Percentiles rank a stretch among this genome's conserved stretches.
phyloP scores from a whole-genome alignment of 2,888 invertebrate species.

The Pocota personata region DNA sequence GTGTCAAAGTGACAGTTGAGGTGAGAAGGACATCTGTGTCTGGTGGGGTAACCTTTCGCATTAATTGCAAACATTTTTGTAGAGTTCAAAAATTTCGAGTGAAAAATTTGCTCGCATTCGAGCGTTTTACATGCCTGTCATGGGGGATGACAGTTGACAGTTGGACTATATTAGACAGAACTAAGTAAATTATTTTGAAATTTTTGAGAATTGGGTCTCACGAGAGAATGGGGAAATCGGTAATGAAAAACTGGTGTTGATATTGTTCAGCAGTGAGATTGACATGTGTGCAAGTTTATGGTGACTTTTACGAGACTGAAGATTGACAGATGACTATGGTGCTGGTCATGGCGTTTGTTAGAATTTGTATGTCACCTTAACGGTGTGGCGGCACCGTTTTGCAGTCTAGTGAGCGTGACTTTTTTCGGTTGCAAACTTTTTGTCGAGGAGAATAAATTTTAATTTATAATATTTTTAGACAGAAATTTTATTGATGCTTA shows the following conservation, averaged over 20 bases:
- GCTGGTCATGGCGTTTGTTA: background rate
- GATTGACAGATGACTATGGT: slow-evolving; percentile 48
- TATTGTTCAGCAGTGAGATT: slow-evolving; percentile 16
- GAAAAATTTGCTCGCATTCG: slow-evolving; percentile 5
- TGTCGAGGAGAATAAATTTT: background rate
- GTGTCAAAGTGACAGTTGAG: slow-evolving; percentile 45
- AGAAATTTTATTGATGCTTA: background rate
- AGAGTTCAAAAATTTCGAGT: background rate
- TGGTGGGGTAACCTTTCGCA: background rate
- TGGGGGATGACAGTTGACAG: slow-evolving; percentile 11
- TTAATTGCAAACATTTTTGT: too few relatives aligned
- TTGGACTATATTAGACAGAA: slow-evolving; percentile 1
- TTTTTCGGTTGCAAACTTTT: background rate
- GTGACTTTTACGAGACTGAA: slow-evolving; percentile 47
- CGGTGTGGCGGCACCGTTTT: background rate
- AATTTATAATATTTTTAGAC: background rate
- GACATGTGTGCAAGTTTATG: slow-evolving; percentile 31
- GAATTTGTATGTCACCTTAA: background rate
- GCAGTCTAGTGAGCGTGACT: slow-evolving; percentile 18
- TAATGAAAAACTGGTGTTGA: background rate
- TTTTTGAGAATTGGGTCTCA: background rate
- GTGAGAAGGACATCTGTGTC: slow-evolving; percentile 33
- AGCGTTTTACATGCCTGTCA: slow-evolving; percentile 15
- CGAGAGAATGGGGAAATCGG: background rate
- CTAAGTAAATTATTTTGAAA: background rate